Percentiles rank a stretch among this genome's conserved stretches.
Evolutionary conservation across 92 coral and sea anemone genomes (phyloP).

Genomic region (Epizoanthus rinbou): DNA sequence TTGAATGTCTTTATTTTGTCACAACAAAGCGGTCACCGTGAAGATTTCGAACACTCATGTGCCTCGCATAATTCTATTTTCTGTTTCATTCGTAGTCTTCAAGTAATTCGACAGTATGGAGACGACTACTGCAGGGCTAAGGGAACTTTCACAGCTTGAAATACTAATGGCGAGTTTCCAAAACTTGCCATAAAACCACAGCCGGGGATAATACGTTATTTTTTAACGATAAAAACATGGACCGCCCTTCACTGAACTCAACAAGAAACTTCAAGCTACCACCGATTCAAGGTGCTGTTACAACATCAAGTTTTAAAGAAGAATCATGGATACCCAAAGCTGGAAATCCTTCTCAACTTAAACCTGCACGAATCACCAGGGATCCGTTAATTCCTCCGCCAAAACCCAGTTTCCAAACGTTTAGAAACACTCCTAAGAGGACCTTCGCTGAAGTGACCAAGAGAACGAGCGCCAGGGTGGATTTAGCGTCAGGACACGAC

Average conservation of each 20-base stretch:
- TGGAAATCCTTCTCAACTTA: slow-evolving; percentile 13
- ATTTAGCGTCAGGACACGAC: slow-evolving; percentile 61
- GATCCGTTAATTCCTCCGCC: slow-evolving; percentile 15
- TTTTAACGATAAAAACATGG: not conserved
- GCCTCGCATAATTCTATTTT: slow-evolving; percentile 11
- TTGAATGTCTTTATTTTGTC: slow-evolving; percentile 26
- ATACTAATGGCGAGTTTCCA: not conserved
- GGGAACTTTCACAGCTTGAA: slow-evolving; percentile 2
- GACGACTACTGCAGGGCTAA: not conserved
- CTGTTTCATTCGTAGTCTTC: slow-evolving; percentile 18
- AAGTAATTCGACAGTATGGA: slow-evolving; percentile 19
- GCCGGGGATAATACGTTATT: not conserved
- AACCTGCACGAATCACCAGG: slow-evolving; percentile 14
- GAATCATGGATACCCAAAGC: slow-evolving; percentile 29
- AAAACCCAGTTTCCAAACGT: slow-evolving; percentile 8
- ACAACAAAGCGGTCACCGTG: slow-evolving; percentile 32
- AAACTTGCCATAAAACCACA: not conserved
- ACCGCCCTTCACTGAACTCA: slow-evolving; percentile 47
- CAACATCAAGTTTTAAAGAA: slow-evolving; percentile 58
- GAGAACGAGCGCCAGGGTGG: not conserved
- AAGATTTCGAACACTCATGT: not conserved
- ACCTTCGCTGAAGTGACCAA: slow-evolving; percentile 8
- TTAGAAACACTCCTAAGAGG: slow-evolving; percentile 14
- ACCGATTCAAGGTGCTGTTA: slow-evolving; percentile 79
- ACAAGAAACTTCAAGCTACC: slow-evolving; percentile 82